Conservation (phyloP, 2,888 invertebrate species). For the Melangyna quadrimaculata region DNA sequence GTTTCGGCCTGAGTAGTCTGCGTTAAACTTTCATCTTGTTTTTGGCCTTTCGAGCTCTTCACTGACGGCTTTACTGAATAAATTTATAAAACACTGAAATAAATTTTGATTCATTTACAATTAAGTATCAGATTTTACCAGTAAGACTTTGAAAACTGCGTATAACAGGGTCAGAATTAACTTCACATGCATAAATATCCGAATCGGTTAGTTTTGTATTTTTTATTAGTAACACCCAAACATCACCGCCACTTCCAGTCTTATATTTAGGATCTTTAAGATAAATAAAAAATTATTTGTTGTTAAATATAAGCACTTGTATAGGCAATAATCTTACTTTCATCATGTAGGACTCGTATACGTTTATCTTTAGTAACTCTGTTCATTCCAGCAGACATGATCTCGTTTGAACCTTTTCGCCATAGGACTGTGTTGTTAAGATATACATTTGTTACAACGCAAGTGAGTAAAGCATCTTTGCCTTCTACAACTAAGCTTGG, state of each 20-base stretch:
- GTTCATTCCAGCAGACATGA: constrained; percentile 89
- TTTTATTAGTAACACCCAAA: constrained; percentile 92
- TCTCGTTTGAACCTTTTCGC: constrained; percentile 86
- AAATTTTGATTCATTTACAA: background rate
- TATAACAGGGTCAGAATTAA: constrained; percentile 90
- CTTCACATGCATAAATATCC: constrained; percentile 91
- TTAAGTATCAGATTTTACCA: constrained; percentile 82
- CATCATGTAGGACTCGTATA: constrained; percentile 88
- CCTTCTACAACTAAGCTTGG: constrained; percentile 84
- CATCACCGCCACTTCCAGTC: constrained; percentile 86
- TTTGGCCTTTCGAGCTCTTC: constrained; percentile 24
- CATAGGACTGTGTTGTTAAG: constrained; percentile 87
- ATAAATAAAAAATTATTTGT: background rate
- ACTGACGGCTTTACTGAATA: constrained; percentile 25
- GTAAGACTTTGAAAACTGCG: constrained; percentile 90
- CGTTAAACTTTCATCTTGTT: constrained; percentile 1
- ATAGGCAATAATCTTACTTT: constrained; percentile 83
- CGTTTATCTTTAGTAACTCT: constrained; percentile 89
- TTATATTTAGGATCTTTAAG: constrained; percentile 78
- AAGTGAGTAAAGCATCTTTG: constrained; percentile 90
- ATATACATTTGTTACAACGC: constrained; percentile 86
- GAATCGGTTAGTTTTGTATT: constrained; percentile 86
- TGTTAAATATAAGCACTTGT: background rate
- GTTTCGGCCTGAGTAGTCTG: constrained; percentile 1
- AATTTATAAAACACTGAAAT: background rate